Conservation (phyloP, 2,888 invertebrate genomes). For the Marronus borbonicus region DNA sequence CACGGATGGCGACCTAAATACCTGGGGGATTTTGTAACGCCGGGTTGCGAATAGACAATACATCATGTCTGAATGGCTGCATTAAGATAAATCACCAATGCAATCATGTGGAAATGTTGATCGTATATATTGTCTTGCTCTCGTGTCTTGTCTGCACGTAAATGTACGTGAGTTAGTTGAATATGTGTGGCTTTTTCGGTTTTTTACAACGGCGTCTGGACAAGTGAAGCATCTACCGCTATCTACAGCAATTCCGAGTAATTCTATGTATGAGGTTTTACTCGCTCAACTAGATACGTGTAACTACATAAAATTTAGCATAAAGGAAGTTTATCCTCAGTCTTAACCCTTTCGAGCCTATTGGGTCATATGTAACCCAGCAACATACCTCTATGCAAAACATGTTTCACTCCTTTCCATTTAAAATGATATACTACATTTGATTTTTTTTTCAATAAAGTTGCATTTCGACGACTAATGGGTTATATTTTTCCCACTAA, state of each 20-base stretch:
- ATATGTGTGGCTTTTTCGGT: slow-evolving; percentile 31
- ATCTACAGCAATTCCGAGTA: not conserved
- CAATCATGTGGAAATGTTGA: slow-evolving; percentile 68
- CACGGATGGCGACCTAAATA: slow-evolving; percentile 67
- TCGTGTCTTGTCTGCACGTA: slow-evolving; percentile 38
- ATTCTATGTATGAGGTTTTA: slow-evolving; percentile 1
- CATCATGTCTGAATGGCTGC: slow-evolving; percentile 68
- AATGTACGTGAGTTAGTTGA: slow-evolving; percentile 34
- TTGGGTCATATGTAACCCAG: too few species aligned
- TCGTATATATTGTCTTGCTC: slow-evolving; percentile 56
- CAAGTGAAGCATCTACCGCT: slow-evolving; percentile 21
- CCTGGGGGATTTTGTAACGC: slow-evolving; percentile 69
- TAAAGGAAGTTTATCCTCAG: not conserved
- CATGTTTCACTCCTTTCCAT: too few species aligned
- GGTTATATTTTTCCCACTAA: too few species aligned
- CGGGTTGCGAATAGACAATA: slow-evolving; percentile 69
- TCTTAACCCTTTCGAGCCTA: too few species aligned
- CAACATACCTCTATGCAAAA: too few species aligned
- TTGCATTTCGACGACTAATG: too few species aligned
- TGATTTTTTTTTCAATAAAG: too few species aligned
- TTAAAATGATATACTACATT: too few species aligned
- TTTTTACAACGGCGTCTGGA: slow-evolving; percentile 14
- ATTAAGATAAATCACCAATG: slow-evolving; percentile 69
- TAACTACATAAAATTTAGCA: not conserved
- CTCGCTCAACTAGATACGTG: not conserved